Base-by-base conservation (phyloP, 2,113 vertebrate genomes). In the Callaeas wilsoni region DNA sequence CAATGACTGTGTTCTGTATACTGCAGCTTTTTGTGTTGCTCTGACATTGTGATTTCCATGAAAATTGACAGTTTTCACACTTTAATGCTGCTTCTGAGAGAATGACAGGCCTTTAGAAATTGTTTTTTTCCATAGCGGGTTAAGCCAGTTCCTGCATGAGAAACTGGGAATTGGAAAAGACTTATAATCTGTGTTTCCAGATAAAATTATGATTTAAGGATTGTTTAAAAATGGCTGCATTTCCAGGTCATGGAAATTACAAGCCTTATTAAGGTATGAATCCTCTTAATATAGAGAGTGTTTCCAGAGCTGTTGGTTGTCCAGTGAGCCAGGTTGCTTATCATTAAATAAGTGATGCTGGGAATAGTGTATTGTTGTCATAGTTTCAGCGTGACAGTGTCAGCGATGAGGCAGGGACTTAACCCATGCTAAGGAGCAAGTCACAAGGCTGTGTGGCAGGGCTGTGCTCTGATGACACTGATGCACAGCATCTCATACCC, bases 41-140 rank as follows among this genome's bases (percentile, higher is more conserved):
- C 46, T 81, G 76, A 32, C 19, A 42, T 88, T 68, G 75, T 73
- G 47, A 83, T 93, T 93, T 95, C 84, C 85, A 55, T 97, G 91
- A 89, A 95, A 94, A 95, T 23, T 77, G 89, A 67, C 94, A 95
- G 46, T 69, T 89, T 91, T 91, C 79, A 86, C 87, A 60, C 73
- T 96, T 75, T 57, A 95, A 75, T 86, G 39, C 60, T 78, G 33
- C 65, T 77, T 89, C 67, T 62, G 25, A 83, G 52, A 90, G 63
- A 59, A 2, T 59, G 46, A 41, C 1, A 2, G 21, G 10, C 78
- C 68, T 92, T 86, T 56, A 71, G 60, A 94, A 93, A 56, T 56
- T n/a, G 33, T 4, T 63, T 95, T 88, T 88, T 88, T 92, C 33
- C 8, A 4, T 39, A 50, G 21, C 0, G 0, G 17, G 11, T 68